These are phyloP conservation scores for Paradoxurus hermaphroditus DNA, from an alignment of 2,113 vertebrate species.

Conservation along the genomic window DNA sequence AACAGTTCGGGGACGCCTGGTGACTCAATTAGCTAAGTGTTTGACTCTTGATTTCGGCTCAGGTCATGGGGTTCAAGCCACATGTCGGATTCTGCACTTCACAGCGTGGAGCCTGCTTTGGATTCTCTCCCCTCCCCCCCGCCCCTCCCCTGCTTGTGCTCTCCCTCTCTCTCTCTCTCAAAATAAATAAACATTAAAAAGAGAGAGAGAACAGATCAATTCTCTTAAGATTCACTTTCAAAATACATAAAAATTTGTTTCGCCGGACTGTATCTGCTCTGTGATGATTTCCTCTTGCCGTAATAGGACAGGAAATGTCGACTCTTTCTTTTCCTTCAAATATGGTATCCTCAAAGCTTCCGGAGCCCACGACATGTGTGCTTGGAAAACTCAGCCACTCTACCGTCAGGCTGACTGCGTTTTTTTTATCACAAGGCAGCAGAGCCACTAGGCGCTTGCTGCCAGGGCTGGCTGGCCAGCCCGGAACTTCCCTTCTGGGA, in stretches of 20 bases:
- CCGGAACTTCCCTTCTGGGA: slow-evolving; percentile 28
- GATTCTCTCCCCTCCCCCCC: no score
- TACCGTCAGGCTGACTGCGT: not conserved
- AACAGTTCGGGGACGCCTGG: not conserved
- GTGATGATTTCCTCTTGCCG: not conserved
- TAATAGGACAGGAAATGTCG: not conserved
- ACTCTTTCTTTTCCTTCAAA: not conserved
- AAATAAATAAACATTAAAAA: no score
- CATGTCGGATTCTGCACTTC: no score
- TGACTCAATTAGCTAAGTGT: no score
- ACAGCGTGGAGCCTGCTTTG: no score
- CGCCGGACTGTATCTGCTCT: not conserved
- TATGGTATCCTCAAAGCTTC: not conserved
- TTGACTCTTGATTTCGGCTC: no score
- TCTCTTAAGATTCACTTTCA: not conserved
- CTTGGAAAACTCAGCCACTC: not conserved
- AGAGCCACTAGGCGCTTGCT: accelerated
- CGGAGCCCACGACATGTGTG: not conserved
- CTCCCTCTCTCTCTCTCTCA: no score
- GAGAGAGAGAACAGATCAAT: not conserved
- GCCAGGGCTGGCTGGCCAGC: not conserved
- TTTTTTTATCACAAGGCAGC: slow-evolving; percentile 25
- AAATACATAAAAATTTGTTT: not conserved
- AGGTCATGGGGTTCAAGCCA: no score
- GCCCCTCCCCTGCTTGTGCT: no score